Evolutionary conservation across 2,888 invertebrate species (phyloP).

Genomic region (Aleiodes leptofemur): DNA sequence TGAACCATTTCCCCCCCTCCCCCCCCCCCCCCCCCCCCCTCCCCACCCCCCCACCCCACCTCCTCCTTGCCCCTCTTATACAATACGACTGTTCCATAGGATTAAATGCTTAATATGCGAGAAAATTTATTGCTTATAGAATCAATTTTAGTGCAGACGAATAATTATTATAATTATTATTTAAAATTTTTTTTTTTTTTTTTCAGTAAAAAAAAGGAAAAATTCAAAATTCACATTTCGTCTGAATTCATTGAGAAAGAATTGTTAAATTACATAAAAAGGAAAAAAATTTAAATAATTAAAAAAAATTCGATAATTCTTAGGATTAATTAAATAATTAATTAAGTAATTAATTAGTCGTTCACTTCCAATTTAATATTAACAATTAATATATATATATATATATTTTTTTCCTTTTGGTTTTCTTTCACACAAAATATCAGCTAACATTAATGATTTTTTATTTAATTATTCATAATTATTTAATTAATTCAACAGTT

Average conservation of each 20-base stretch:
- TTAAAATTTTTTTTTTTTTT: too few relatives aligned
- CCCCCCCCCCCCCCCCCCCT: too few relatives aligned
- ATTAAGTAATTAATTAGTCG: too few relatives aligned
- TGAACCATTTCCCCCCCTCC: too few relatives aligned
- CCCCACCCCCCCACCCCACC: too few relatives aligned
- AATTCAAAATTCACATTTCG: too few relatives aligned
- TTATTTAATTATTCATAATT: slow-evolving; percentile 5
- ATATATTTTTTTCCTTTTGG: background rate
- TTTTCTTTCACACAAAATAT: slow-evolving; percentile 18
- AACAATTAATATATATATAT: background rate
- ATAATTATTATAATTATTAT: background rate
- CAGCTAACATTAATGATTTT: slow-evolving; percentile 16
- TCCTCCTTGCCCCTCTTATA: too few relatives aligned
- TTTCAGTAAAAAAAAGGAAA: too few relatives aligned
- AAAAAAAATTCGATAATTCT: background rate
- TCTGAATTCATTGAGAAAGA: too few relatives aligned
- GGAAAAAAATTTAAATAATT: too few relatives aligned
- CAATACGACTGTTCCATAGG: background rate
- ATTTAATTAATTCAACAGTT: slow-evolving; percentile 12
- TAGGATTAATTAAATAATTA: background rate
- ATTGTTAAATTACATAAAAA: too few relatives aligned
- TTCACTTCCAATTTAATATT: too few relatives aligned
- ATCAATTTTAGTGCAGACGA: slow-evolving; percentile 20
- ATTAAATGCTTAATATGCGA: slow-evolving; percentile 40
- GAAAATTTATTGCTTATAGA: slow-evolving; percentile 28